Evolutionary conservation across 1,140 invertebrate species (phyloP).

Genomic region (Penaeus vannamei): DNA sequence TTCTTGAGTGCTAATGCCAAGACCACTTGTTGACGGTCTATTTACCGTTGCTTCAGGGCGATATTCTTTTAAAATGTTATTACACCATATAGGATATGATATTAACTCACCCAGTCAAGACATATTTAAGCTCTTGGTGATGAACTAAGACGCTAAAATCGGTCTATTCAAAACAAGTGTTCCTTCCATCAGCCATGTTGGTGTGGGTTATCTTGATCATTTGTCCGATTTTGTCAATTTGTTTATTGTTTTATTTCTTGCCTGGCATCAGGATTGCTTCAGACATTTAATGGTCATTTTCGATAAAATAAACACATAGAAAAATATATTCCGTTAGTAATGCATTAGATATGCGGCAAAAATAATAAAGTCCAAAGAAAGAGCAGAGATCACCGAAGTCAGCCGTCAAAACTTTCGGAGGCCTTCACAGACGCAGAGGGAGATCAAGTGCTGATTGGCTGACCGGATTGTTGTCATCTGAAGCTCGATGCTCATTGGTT

Average conservation of each 20-base stretch:
- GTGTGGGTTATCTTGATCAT: slow-evolving; percentile 35
- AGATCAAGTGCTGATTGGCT: slow-evolving; percentile 37
- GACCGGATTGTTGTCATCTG: slow-evolving; percentile 40
- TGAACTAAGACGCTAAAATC: slow-evolving; percentile 30
- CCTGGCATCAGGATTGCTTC: too few relatives aligned
- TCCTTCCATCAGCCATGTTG: slow-evolving; percentile 46
- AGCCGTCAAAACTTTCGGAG: not conserved
- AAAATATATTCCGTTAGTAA: not conserved
- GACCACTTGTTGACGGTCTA: slow-evolving; percentile 39
- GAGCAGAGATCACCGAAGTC: not conserved
- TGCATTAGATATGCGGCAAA: not conserved
- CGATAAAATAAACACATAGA: not conserved
- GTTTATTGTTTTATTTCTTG: too few relatives aligned
- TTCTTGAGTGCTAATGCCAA: slow-evolving; percentile 19
- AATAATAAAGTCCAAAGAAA: too few relatives aligned
- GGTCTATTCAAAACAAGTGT: slow-evolving; percentile 40
- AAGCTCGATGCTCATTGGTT: slow-evolving; percentile 24
- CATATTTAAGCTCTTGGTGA: slow-evolving; percentile 18
- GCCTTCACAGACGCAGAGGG: slow-evolving; percentile 6
- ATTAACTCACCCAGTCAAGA: slow-evolving; percentile 39
- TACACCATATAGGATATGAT: not conserved
- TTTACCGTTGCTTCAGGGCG: not conserved
- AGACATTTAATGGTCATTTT: too few relatives aligned
- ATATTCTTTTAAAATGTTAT: not conserved
- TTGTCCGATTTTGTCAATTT: slow-evolving; percentile 1